Evolutionary conservation across 2,888 invertebrate species (phyloP), one percentile per base, ranked within the genome.

Genomic region (Tortricodes alternella): DNA sequence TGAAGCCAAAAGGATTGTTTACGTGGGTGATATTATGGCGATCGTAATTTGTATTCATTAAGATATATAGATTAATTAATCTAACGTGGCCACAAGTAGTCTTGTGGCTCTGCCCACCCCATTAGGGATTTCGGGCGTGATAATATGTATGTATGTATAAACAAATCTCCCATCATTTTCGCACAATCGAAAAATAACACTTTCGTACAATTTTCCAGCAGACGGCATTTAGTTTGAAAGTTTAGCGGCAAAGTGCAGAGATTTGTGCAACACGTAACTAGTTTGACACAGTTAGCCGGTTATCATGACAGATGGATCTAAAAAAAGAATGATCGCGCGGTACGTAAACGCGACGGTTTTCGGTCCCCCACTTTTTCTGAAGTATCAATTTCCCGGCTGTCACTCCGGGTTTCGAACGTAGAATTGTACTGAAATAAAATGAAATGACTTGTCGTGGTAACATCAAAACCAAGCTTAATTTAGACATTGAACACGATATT

Each of bases 381-480:
- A 60, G 60, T 61, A 60, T 63, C 63, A 53, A 62, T 63, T 62
- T 60, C 52, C 60, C 48, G 21, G n/a, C 55, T 57, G 62, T 53
- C 61, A 35, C 48, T 62, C 48, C 15, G 7, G 16, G 7, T 15
- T 16, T 37, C 18, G 11, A 32, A 55, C 41, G 32, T 27, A 11
- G 11, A 27, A 11, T 18, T 34, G 11, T 13, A 39, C 32, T 35
- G 43, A 16, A 55, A 35, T 9, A 16, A 27, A 44, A 23, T 5
- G 0, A 16, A 39, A 48, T n/a, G 24, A 27, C 15, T 37, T 50
- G 35, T 38, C 51, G 34, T 41, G 29, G n/a, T 5, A 4, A 4
- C 21, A 21, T 5, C 9, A 29, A 24, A 24, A 1, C 3, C 29
- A 0, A 29, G 8, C 5, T 5, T 3, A 27, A 3, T 27, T 27